These are phyloP conservation scores for Drosophila tripunctata DNA, from an alignment of 2,888 invertebrate genomes.

Conservation along the genomic window DNA sequence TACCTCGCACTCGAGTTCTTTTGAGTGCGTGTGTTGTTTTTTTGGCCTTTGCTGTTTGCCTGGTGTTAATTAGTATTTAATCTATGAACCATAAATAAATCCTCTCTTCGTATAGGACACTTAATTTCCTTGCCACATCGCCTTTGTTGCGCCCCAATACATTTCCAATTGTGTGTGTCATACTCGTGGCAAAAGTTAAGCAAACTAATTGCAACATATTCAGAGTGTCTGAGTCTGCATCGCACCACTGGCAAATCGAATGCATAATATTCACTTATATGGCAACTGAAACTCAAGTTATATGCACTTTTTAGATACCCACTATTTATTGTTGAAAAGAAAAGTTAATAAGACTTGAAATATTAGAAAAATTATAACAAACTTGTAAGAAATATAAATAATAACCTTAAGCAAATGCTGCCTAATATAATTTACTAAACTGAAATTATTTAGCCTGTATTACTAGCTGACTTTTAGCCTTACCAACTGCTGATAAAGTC, in stretches of 20 bases:
- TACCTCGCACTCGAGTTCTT: slow-evolving; percentile 31
- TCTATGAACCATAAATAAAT: slow-evolving; percentile 81
- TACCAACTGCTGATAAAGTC: not conserved
- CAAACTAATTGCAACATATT: slow-evolving; percentile 71
- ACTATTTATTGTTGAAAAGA: too few species aligned
- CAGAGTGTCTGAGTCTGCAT: slow-evolving; percentile 3
- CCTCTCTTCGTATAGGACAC: slow-evolving; percentile 65
- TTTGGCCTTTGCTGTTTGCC: slow-evolving; percentile 45
- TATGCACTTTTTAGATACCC: too few species aligned
- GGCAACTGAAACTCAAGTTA: too few species aligned
- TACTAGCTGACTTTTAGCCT: not conserved
- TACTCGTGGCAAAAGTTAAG: slow-evolving; percentile 52
- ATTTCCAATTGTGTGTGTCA: slow-evolving; percentile 71
- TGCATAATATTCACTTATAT: not conserved
- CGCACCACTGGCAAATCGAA: not conserved
- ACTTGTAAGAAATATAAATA: too few species aligned
- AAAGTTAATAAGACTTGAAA: too few species aligned
- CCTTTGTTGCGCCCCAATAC: slow-evolving; percentile 57
- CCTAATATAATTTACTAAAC: not conserved
- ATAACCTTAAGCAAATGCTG: too few species aligned
- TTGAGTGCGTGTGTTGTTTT: slow-evolving; percentile 25
- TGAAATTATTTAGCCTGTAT: not conserved
- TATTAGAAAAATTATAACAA: too few species aligned
- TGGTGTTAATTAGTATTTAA: slow-evolving; percentile 82
- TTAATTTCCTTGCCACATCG: slow-evolving; percentile 57